These are phyloP conservation scores for Myrmophylax atrothorax DNA, from an alignment of 2,113 vertebrate genomes.

Conservation along the genomic window DNA sequence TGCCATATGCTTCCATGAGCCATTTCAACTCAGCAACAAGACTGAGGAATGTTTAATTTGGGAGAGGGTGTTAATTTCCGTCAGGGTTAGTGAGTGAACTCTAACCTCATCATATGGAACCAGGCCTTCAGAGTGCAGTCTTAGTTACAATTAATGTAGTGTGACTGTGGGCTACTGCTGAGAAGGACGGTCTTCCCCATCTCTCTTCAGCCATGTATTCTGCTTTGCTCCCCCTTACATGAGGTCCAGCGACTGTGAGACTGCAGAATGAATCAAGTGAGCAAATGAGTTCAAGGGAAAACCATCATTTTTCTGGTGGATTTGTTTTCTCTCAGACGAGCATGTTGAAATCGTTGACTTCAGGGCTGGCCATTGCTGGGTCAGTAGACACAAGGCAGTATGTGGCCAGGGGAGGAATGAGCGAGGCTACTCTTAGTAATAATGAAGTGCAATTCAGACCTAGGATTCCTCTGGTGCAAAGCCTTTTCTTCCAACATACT, in stretches of 20 bases:
- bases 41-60: not conserved
- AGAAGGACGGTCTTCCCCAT: not conserved
- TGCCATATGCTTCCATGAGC: not conserved
- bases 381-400: not conserved
- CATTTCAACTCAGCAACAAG: not conserved
- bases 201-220: not conserved
- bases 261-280: not conserved
- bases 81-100: not conserved
- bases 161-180: not conserved
- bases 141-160: not conserved
- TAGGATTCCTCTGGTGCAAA: not conserved
- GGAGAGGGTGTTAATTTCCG: not conserved
- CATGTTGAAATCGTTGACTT: not conserved
- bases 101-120: not conserved
- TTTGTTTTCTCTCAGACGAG: not conserved
- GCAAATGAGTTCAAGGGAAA: not conserved
- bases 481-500: not conserved
- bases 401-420: not conserved
- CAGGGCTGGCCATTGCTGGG: not conserved
- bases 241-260: not conserved
- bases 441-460: not conserved
- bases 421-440: not conserved
- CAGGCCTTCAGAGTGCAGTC: not conserved
- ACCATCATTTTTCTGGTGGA: not conserved
- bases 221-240: fast-evolving